These are phyloP conservation scores for Crocidura indochinensis DNA, from an alignment of 2,797 vertebrate species.

Conservation along the genomic window DNA sequence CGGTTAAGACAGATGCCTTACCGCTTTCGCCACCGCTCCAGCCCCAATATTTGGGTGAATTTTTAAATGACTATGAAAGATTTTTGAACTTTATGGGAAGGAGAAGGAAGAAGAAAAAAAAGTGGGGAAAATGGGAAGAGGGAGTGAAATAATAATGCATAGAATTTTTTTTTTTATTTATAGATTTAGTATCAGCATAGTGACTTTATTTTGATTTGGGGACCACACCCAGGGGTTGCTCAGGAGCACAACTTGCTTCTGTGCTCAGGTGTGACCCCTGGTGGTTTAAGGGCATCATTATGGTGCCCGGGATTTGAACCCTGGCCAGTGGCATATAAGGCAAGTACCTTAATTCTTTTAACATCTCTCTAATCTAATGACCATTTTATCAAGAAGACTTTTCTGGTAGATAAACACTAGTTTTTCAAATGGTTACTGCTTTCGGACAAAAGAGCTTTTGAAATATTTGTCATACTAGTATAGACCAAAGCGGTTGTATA, in stretches of 20 bases:
- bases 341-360: too few species aligned
- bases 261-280: too few species aligned
- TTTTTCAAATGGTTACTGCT: constrained; percentile 42
- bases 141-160: not conserved
- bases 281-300: too few species aligned
- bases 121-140: too few species aligned
- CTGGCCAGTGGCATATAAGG: too few species aligned
- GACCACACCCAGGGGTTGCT: too few species aligned
- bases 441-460: constrained; percentile 19
- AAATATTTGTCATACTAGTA: constrained; percentile 40
- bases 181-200: not conserved
- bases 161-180: constrained; percentile 42
- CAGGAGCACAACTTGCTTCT: too few species aligned
- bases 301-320: too few species aligned
- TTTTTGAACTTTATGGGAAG: constrained; percentile 21
- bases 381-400: constrained; percentile 17
- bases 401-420: not conserved
- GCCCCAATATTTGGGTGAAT: not conserved
- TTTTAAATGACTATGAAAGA: constrained; percentile 26
- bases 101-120: not conserved
- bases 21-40: too few species aligned
- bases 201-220: not conserved
- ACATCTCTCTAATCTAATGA: too few species aligned
- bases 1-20: too few species aligned
- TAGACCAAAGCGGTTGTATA: constrained; percentile 28